phyloP scores from a whole-genome alignment of 2,888 invertebrate species.

The Drosophila mettleri region DNA sequence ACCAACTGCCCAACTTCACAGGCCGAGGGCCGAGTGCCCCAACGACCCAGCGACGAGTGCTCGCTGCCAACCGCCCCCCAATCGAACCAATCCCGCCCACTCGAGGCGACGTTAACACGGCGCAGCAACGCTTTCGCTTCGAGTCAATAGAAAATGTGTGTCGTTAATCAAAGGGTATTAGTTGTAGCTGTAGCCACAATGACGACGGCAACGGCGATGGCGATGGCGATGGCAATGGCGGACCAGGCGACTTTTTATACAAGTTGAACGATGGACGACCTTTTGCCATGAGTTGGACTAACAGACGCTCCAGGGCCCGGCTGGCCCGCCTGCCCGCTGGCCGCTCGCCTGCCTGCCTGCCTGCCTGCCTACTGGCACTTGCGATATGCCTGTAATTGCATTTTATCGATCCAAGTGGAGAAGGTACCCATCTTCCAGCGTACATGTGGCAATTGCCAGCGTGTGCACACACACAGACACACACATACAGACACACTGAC shows the following conservation, averaged over 20 bases:
- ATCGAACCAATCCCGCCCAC: constrained; percentile 2
- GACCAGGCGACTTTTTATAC: constrained; percentile 67
- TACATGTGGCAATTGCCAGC: constrained; percentile 76
- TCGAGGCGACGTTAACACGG: constrained; percentile 10
- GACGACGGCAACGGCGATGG: constrained; percentile 24
- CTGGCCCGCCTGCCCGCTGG: constrained; percentile 19
- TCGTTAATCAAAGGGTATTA: constrained; percentile 82
- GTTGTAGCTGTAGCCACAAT: constrained; percentile 73
- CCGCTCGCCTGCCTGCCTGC: constrained; percentile 19
- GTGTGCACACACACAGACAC: constrained; percentile 38
- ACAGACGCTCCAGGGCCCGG: constrained; percentile 38
- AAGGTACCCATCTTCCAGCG: constrained; percentile 45
- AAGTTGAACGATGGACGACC: constrained; percentile 73
- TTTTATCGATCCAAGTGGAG: constrained; percentile 78
- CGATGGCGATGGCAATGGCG: constrained; percentile 7
- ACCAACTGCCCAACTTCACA: constrained; percentile 21
- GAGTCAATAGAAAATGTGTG: constrained; percentile 81
- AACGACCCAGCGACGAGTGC: constrained; percentile 19
- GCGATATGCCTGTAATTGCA: constrained; percentile 82
- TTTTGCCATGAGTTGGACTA: constrained; percentile 72
- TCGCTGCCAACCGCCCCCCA: constrained; percentile 39
- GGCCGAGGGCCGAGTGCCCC: constrained; percentile 52
- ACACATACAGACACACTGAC: constrained; percentile 19
- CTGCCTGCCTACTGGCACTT: constrained; percentile 72
- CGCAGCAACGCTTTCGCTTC: constrained; percentile 39